phyloP scores from a whole-genome alignment of 2,113 vertebrate species.

The Myiopsitta monachus region DNA sequence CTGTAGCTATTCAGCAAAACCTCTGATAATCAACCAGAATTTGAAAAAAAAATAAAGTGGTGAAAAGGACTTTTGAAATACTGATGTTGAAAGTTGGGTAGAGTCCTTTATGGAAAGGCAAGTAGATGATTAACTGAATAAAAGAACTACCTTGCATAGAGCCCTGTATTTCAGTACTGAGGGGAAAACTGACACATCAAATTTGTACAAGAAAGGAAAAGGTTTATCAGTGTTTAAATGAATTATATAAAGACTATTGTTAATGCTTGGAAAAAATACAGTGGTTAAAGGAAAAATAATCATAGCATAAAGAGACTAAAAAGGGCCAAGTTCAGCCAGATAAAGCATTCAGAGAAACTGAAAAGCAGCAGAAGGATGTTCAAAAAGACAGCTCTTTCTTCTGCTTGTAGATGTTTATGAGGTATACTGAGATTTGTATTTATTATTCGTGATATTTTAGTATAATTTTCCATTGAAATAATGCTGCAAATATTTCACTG shows the following conservation, averaged over 20 bases:
- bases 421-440: background rate
- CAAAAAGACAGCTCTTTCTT: background rate
- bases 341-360: background rate
- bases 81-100: background rate
- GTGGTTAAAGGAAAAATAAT: background rate
- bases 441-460: background rate
- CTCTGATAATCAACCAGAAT: conserved; percentile 3
- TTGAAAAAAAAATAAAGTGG: background rate
- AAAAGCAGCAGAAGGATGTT: background rate
- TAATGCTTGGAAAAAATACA: background rate
- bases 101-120: background rate
- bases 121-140: conserved; percentile 48
- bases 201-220: conserved; percentile 28
- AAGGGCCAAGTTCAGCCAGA: background rate
- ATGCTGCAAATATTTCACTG: background rate
- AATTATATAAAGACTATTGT: conserved; percentile 3
- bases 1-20: conserved; percentile 26
- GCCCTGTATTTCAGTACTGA: background rate
- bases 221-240: conserved; percentile 35
- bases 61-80: conserved; percentile 42
- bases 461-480: background rate
- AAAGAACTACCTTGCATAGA: conserved; percentile 31
- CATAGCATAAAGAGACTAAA: background rate
- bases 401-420: background rate
- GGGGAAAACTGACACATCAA: conserved; percentile 9